phyloP scores from a whole-genome alignment of 2,113 vertebrate species.

The Crypturellus undulatus region DNA sequence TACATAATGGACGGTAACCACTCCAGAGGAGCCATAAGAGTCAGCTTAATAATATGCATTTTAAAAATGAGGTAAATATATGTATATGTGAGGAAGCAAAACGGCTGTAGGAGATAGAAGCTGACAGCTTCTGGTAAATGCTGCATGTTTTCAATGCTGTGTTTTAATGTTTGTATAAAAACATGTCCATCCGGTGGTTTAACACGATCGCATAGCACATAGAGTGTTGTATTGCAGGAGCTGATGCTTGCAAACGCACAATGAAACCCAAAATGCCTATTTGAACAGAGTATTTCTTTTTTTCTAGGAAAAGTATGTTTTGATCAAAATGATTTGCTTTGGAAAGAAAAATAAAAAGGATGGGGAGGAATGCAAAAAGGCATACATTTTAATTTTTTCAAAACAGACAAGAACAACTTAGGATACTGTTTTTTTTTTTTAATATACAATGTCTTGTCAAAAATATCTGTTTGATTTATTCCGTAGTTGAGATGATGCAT shows the following conservation, averaged over 20 bases:
- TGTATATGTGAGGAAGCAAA: conserved; percentile 47
- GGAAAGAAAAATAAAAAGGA: not conserved
- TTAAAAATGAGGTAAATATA: conserved; percentile 60
- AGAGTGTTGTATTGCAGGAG: not conserved
- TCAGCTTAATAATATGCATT: conserved; percentile 34
- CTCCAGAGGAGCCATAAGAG: conserved; percentile 48
- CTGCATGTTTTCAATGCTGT: not conserved
- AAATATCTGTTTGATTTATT: not conserved
- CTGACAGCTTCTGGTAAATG: conserved; percentile 35
- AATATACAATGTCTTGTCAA: not conserved
- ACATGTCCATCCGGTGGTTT: not conserved
- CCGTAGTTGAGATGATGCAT: not conserved
- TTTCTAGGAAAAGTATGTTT: not conserved
- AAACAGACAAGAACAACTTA: not conserved
- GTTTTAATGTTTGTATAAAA: conserved; percentile 11
- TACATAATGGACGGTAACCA: conserved; percentile 57
- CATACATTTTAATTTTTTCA: not conserved
- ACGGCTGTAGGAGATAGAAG: not conserved
- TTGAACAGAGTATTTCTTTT: not conserved
- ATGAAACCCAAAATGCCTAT: not conserved
- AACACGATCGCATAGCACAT: not conserved
- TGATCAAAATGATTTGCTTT: not conserved
- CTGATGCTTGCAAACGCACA: not conserved
- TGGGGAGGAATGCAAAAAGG: fast-evolving
- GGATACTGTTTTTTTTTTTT: not conserved